These are phyloP conservation scores for Pammene aurita DNA, from an alignment of 2,888 invertebrate genomes.

Conservation along the genomic window DNA sequence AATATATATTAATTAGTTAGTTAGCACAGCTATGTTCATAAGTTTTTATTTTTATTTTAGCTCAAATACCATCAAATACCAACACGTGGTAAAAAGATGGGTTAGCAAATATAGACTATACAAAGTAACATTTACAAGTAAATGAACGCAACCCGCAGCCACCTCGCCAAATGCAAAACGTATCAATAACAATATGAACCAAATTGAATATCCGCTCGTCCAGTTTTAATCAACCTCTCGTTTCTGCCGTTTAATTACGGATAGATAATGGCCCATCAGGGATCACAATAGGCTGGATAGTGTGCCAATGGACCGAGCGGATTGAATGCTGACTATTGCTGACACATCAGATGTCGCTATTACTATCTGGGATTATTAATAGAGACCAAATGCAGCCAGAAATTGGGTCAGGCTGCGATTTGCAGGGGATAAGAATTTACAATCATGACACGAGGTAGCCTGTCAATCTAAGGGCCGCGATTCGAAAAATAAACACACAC, in stretches of 20 bases:
- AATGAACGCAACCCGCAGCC: background rate
- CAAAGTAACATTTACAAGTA: background rate
- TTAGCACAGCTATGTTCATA: too few relatives aligned
- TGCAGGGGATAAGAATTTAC: constrained; percentile 7
- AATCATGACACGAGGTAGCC: background rate
- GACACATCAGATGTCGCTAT: constrained; percentile 29
- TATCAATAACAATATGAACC: constrained; percentile 23
- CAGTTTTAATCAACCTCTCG: constrained; percentile 30
- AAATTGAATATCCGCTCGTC: constrained; percentile 35
- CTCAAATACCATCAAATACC: too few relatives aligned
- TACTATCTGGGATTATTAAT: constrained; percentile 29
- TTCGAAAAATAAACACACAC: too few relatives aligned
- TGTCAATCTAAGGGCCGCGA: too few relatives aligned
- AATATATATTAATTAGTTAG: too few relatives aligned
- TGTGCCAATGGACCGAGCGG: constrained; percentile 19
- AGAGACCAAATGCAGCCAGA: constrained; percentile 10
- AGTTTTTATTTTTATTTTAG: too few relatives aligned
- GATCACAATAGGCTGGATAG: constrained; percentile 17
- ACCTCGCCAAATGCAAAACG: constrained; percentile 6
- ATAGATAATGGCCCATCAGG: constrained; percentile 12
- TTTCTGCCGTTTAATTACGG: constrained; percentile 24
- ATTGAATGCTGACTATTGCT: constrained; percentile 37
- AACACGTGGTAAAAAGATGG: too few relatives aligned
- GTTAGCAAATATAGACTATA: too few relatives aligned
- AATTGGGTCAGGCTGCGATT: constrained; percentile 4